Percentiles rank a stretch among this genome's conserved stretches.
phyloP scores from a whole-genome alignment of 1,140 invertebrate genomes.

The Ephestia elutella region DNA sequence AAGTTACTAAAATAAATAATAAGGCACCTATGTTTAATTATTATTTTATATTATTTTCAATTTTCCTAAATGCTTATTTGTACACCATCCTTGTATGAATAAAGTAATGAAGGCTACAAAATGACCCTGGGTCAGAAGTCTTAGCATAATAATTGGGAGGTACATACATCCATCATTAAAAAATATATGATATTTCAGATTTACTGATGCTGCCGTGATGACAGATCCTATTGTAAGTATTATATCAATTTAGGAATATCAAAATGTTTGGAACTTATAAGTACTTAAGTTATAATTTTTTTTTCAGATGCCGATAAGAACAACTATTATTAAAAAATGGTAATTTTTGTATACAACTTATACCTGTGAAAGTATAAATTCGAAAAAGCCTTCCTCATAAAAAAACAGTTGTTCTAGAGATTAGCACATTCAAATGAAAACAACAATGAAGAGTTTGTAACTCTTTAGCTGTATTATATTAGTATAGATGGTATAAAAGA shows the following conservation, averaged over 20 bases:
- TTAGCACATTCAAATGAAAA: too few species aligned
- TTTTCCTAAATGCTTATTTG: slow-evolving; percentile 13
- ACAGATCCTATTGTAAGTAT: slow-evolving; percentile 63
- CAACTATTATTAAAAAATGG: slow-evolving; percentile 56
- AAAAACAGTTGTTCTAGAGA: too few species aligned
- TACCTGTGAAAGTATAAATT: background rate
- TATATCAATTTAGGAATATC: slow-evolving; percentile 15
- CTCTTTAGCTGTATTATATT: too few species aligned
- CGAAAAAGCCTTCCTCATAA: too few species aligned
- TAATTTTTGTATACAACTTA: slow-evolving; percentile 19
- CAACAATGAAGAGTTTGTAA: too few species aligned
- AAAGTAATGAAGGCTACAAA: too few species aligned
- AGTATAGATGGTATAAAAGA: background rate
- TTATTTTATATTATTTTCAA: slow-evolving; percentile 10
- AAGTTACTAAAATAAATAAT: too few species aligned
- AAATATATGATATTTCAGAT: slow-evolving; percentile 45
- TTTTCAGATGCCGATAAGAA: slow-evolving; percentile 41
- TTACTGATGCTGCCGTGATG: slow-evolving; percentile 54
- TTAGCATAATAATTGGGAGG: too few species aligned
- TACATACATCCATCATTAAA: too few species aligned
- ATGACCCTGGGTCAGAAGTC: too few species aligned
- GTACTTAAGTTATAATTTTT: background rate
- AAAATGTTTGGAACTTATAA: background rate
- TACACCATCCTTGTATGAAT: background rate
- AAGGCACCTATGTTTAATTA: slow-evolving; percentile 14